phyloP scores from a whole-genome alignment of 2,888 invertebrate genomes.

The Megamerina dolium region DNA sequence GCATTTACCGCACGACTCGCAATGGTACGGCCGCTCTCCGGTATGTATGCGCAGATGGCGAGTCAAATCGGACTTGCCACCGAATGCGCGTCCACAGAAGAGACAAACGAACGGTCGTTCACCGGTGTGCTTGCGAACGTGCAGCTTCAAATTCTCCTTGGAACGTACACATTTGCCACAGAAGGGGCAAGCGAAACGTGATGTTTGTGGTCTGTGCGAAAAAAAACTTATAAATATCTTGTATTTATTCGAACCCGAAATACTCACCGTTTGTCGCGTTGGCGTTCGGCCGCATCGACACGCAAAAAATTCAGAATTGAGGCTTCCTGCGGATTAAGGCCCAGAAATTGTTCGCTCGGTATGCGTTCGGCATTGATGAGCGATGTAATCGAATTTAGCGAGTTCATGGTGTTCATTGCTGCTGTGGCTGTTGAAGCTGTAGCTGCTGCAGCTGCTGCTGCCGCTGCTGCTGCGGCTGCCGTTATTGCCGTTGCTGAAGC shows the following conservation, averaged over 20 bases:
- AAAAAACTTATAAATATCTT: neutral
- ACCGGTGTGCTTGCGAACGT: conserved; percentile 80
- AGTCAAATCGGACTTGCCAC: conserved; percentile 81
- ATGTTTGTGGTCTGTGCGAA: conserved; percentile 39
- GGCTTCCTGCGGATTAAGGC: conserved; percentile 53
- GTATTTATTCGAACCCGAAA: neutral
- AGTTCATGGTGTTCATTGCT: conserved; percentile 37
- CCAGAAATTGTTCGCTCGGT: conserved; percentile 53
- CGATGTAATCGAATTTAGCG: conserved; percentile 41
- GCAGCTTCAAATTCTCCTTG: conserved; percentile 80
- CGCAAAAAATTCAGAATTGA: conserved; percentile 63
- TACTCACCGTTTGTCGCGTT: conserved; percentile 57
- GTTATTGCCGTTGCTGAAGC: conserved; percentile 20
- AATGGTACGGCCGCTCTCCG: conserved; percentile 84
- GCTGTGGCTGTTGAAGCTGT: conserved; percentile 29
- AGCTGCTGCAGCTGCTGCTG: conserved; percentile 18
- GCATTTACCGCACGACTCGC: conserved; percentile 87
- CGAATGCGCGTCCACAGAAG: conserved; percentile 83
- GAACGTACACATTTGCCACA: conserved; percentile 85
- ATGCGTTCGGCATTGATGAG: conserved; percentile 56
- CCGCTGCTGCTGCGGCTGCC: conserved; percentile 27
- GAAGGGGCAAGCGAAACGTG: conserved; percentile 78
- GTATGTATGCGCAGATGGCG: conserved; percentile 83
- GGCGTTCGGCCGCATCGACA: conserved; percentile 56
- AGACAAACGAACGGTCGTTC: conserved; percentile 87